These are phyloP conservation scores for Drosophila mimica DNA, from an alignment of 2,888 invertebrate species.

Conservation along the genomic window DNA sequence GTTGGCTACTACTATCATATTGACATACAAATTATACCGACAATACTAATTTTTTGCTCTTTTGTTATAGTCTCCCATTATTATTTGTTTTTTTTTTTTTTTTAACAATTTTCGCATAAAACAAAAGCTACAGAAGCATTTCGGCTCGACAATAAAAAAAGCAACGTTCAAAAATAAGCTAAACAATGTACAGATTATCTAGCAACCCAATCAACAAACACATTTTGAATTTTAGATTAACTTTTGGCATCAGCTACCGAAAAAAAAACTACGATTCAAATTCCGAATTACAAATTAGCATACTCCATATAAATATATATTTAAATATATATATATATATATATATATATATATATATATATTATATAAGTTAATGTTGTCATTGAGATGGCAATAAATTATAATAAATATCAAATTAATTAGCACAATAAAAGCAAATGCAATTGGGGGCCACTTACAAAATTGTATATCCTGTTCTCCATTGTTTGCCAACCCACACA, in stretches of 20 bases:
- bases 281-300: slow-evolving; percentile 1
- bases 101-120: slow-evolving; percentile 52
- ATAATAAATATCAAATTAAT: slow-evolving; percentile 31
- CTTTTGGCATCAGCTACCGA: slow-evolving; percentile 40
- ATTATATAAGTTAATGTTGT: slow-evolving; percentile 8
- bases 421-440: slow-evolving; percentile 24
- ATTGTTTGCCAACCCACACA: slow-evolving; percentile 37
- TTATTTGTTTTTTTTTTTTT: slow-evolving; percentile 28
- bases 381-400: slow-evolving; percentile 26
- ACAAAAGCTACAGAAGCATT: slow-evolving; percentile 43
- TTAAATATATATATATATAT: no score
- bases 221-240: slow-evolving; percentile 36
- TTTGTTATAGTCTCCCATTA: slow-evolving; percentile 48
- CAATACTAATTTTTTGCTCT: slow-evolving; percentile 60
- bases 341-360: not conserved
- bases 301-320: not conserved
- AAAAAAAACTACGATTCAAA: slow-evolving; percentile 12
- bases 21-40: slow-evolving; percentile 59
- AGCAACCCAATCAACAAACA: slow-evolving; percentile 13
- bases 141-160: slow-evolving; percentile 33
- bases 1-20: slow-evolving; percentile 37
- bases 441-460: slow-evolving; percentile 32
- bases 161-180: slow-evolving; percentile 34
- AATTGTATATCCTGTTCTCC: slow-evolving; percentile 35
- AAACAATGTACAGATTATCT: slow-evolving; percentile 41